phyloP scores from a whole-genome alignment of 2,797 vertebrate species.

The Hozukius guyotensis region DNA sequence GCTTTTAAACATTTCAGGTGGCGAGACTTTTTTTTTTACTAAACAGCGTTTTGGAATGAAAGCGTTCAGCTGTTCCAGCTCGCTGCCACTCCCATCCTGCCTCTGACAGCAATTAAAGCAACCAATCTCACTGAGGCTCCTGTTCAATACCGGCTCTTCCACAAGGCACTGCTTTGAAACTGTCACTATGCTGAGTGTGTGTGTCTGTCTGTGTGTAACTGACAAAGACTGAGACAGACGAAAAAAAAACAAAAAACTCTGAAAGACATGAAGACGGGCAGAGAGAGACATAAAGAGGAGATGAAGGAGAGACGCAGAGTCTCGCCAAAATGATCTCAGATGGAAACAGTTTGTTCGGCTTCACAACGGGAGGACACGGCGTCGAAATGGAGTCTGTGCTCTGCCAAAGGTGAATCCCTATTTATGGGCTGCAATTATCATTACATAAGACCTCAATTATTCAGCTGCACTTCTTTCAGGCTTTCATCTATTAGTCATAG shows the following conservation, averaged over 20 bases:
- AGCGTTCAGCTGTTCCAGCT: constrained; percentile 44
- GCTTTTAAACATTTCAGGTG: constrained; percentile 25
- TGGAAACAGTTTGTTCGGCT: constrained; percentile 22
- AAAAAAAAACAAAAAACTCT: background rate
- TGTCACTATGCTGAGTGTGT: constrained; percentile 35
- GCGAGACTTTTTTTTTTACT: background rate
- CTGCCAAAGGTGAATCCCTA: constrained; percentile 62
- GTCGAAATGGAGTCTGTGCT: constrained; percentile 24
- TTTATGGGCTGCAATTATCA: constrained; percentile 68
- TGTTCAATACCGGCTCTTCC: constrained; percentile 52
- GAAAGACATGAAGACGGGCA: constrained; percentile 38
- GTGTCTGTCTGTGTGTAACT: constrained; percentile 28
- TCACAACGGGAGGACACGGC: background rate
- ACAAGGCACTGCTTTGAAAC: constrained; percentile 64
- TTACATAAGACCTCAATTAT: constrained; percentile 72
- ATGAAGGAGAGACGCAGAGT: constrained; percentile 42
- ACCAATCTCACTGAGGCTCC: constrained; percentile 44
- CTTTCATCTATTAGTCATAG: constrained; percentile 66
- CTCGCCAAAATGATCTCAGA: constrained; percentile 15
- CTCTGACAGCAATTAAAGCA: constrained; percentile 70
- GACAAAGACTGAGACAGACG: constrained; percentile 36
- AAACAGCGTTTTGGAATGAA: constrained; percentile 45
- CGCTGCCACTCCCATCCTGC: constrained; percentile 49
- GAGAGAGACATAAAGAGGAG: constrained; percentile 31
- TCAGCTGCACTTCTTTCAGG: constrained; percentile 55